Evolutionary conservation across 1,140 invertebrate species (phyloP).

Genomic region (Araneus ventricosus): DNA sequence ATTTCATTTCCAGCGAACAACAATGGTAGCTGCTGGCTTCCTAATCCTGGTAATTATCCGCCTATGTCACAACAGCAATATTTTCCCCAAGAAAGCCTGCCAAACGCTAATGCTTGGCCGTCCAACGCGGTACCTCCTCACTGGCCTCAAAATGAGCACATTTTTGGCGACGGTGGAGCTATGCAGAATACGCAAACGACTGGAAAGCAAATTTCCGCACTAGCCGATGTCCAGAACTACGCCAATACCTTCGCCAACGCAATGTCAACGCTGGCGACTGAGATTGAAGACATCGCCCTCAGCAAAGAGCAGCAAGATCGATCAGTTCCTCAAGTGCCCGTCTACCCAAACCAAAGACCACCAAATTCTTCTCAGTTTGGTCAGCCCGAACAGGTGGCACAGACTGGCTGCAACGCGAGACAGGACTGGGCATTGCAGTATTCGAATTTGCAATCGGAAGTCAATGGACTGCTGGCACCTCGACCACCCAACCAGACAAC

Average conservation of each 20-base stretch:
- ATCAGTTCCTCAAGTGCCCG: neutral
- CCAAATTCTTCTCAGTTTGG: neutral
- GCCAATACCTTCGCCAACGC: neutral
- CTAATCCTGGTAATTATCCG: neutral
- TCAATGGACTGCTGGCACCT: neutral
- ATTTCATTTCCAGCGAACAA: constrained; percentile 37
- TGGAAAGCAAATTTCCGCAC: neutral
- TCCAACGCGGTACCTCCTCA: neutral
- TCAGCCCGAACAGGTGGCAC: neutral
- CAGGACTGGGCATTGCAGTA: constrained; percentile 28
- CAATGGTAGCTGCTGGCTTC: constrained; percentile 44
- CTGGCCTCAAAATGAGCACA: constrained; percentile 21
- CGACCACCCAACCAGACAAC: neutral
- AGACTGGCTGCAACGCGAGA: neutral
- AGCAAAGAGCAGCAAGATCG: constrained; percentile 37
- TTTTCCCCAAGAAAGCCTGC: constrained; percentile 24
- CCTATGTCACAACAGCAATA: constrained; percentile 41
- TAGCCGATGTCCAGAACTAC: constrained; percentile 8
- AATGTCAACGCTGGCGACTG: neutral
- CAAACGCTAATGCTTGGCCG: neutral
- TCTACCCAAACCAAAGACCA: neutral
- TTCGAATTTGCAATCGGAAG: neutral
- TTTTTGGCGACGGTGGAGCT: neutral
- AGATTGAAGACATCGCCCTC: constrained; percentile 31
- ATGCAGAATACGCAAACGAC: neutral